Evolutionary conservation across 2,888 invertebrate genomes (phyloP), one percentile per base, ranked within the genome.

Genomic region (Melolontha melolontha): DNA sequence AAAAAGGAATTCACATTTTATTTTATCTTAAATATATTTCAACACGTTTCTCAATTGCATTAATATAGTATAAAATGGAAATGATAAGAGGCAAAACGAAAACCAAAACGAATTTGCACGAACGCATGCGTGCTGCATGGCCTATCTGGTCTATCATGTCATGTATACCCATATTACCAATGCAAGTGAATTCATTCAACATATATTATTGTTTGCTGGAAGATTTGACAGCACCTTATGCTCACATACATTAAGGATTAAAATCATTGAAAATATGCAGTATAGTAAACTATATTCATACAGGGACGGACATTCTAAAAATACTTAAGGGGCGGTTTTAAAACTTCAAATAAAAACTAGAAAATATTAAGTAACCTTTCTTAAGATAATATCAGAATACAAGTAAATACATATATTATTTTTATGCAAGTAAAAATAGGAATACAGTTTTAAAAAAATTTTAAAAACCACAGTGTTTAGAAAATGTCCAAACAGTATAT

Each of bases 61-160:
- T 22, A 22, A 22, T 22, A 22, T 22, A 22, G 2, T 22, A 22
- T 14, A 47, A 47, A 47, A 14, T 47, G 47, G 17, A 10, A 14
- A 47, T 17, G 17, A 16, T 63, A 47, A 66, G 59, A 29, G 40
- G 66, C 49, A 54, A 47, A 44, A 57, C 29, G 22, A 49, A 49
- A 39, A 12, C 44, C 67, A 67, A 70, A 68, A 69, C 57, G 57
- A 70, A 71, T 67, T 69, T 67, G 71, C 71, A 75, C 73, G 73
- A 74, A 51, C 70, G 70, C 71, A 73, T 74, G 75, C 75, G 75
- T 74, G 75, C 74, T 64, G 73, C 75, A 74, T 73, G 73, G 73
- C 67, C 72, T 71, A 67, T 72, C 72, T 73, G 73, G 72, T 70
- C 73, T 70, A 67, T 72, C 72, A 73, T 72, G 70, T 75, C 73